Base-by-base conservation (phyloP, 2,113 vertebrate species). In the Brachypodius melanocephalos region DNA sequence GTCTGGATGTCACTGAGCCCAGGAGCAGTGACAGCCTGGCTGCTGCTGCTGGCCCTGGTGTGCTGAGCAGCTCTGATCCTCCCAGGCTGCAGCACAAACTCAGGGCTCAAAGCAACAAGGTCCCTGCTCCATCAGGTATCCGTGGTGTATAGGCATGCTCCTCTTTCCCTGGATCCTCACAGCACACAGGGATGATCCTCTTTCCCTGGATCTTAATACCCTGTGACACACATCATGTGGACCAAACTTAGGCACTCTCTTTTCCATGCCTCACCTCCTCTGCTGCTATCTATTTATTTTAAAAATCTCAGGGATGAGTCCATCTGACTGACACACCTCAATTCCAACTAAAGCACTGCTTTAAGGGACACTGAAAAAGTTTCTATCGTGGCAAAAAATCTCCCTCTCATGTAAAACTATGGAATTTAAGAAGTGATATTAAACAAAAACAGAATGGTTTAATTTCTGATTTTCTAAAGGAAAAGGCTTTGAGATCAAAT, bases 81-180 rank as follows among this genome's bases (percentile, higher is more conserved):
- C 29, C 17, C 0, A 1, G 43, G 13, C 17, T 72, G 75, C n/a
- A 77, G 85, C 42, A 78, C 2, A 4, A 75, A 34, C 20, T 32
- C 3, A 0, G 55, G 34, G 82, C 66, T 74, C 77, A 87, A 66
- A 76, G 55, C 34, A 45, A 42, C 0, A 1, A 1, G 2, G 54
- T 3, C 57, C 80, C n/a, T 46, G 55, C 46, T 74, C 65, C 3
- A 1, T 22, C 38, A 25, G 48, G 65, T 45, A 19, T 25, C 28
- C 7, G 1, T 3, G 12, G 31, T 29, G 45, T 54, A 73, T n/a
- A 46, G 11, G 42, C 51, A 91, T 59, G 52, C 26, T 68, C 48
- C 48, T 20, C 28, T 69, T 29, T 29, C 9, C 49, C 61, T 34
- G 42, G 24, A 57, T 38, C 66, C 42, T 63, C 34, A 19, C 15